Base-by-base conservation (phyloP, 1,140 invertebrate species). In the Pseudomyrmex pallidus region DNA sequence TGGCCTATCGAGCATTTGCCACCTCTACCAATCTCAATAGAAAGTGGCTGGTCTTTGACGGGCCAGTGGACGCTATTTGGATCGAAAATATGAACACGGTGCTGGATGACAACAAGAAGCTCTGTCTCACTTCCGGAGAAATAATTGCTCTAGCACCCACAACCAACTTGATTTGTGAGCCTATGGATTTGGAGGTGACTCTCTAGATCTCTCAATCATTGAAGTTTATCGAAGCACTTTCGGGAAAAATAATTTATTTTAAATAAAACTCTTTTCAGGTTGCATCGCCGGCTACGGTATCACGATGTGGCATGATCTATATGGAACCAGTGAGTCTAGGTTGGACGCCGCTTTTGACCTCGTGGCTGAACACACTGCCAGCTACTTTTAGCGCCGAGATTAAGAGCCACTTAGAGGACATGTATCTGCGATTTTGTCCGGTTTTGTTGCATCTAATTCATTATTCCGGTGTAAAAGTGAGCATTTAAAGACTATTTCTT, bases 31-130 rank as follows among this genome's bases (percentile, higher is more conserved):
- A 96, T 72, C 82, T 90, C 15, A 94, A 93, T n/a, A 87, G 98
- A 67, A 99, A 99, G 92, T 99, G 98, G 98, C 93, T 99, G 5
- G 95, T 99, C 74, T 99, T 99, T 93, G 98, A 99, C 94, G 98
- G 98, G 0, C 98, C 98, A 0, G 98, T 99, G 0, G 98, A 99
- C 94, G 98, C 98, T 5, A 96, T 99, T 77, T 99, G 98, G 98
- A 99, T 99, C 89, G 98, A 99, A 93, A 99, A 99, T 91, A 97
- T 99, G 96, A 99, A 99, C 92, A 99, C 98, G 0, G 98, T 99
- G 2, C 92, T 99, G 59, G 98, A 99, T 91, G 98, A 99, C 91
- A 99, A 99, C 91, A 99, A 98, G 94, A 99, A 99, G 90, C 91
- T 98, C 2, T 98, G 98, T 89, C 93, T 98, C 0, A 98, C 98